phyloP scores from a whole-genome alignment of 2,888 invertebrate genomes.

The Magallana nippona region DNA sequence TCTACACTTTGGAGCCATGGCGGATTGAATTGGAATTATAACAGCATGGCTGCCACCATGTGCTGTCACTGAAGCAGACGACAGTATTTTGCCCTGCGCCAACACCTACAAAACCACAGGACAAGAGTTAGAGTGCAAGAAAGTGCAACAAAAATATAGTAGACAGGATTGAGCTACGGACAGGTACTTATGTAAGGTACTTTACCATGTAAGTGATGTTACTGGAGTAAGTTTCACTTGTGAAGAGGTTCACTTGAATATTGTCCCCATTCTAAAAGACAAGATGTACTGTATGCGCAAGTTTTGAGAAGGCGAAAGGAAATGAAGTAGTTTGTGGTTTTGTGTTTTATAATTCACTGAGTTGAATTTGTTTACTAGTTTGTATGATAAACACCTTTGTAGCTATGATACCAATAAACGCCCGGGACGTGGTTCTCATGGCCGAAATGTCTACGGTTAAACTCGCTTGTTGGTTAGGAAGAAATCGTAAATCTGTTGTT shows the following conservation, averaged over 20 bases:
- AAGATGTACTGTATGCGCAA: background rate
- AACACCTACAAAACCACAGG: background rate
- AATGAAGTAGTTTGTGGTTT: no score
- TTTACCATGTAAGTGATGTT: constrained; percentile 10
- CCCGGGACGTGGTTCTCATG: constrained; percentile 19
- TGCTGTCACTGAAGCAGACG: background rate
- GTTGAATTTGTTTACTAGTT: background rate
- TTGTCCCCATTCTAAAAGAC: constrained; percentile 26
- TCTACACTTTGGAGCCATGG: constrained; percentile 36
- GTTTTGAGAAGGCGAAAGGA: no score
- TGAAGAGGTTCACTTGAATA: constrained; percentile 3
- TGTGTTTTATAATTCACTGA: no score
- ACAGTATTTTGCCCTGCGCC: background rate
- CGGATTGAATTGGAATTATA: constrained; percentile 7
- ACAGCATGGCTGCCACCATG: background rate
- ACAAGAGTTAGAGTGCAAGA: background rate
- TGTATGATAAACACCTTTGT: constrained; percentile 23
- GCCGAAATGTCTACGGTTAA: constrained; percentile 28
- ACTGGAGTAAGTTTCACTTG: background rate
- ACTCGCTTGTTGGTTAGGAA: constrained; percentile 24
- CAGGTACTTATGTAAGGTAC: background rate
- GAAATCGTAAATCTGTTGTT: constrained; percentile 26
- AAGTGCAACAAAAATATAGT: background rate
- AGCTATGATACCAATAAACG: constrained; percentile 23
- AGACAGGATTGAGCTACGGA: background rate